Evolutionary conservation across 2,888 invertebrate species (phyloP).

Genomic region (Phorcus lineatus): DNA sequence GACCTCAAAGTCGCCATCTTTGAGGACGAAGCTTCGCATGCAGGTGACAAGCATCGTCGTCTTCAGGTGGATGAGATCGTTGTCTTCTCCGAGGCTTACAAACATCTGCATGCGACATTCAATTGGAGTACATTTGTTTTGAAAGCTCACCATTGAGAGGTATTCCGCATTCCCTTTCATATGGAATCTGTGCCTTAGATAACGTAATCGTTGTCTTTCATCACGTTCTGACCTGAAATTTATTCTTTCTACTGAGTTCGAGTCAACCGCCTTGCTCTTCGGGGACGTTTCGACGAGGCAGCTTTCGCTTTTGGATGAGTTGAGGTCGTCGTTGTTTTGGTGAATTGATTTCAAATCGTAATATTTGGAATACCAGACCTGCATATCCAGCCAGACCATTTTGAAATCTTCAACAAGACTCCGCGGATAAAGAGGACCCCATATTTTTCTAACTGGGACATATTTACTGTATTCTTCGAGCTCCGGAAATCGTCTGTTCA

Average conservation of each 20-base stretch:
- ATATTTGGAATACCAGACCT: constrained; percentile 34
- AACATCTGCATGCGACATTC: constrained; percentile 4
- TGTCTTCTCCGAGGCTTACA: neutral
- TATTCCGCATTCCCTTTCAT: constrained; percentile 25
- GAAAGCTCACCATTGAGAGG: neutral
- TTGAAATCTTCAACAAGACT: constrained; percentile 26
- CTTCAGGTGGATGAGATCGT: constrained; percentile 29
- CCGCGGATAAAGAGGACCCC: constrained; percentile 21
- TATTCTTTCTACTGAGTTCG: neutral
- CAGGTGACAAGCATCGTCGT: constrained; percentile 39
- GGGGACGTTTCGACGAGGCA: neutral
- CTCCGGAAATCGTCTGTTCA: neutral
- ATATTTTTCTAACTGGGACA: constrained; percentile 30
- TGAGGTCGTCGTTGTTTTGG: neutral
- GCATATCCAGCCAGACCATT: constrained; percentile 37
- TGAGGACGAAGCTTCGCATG: constrained; percentile 34
- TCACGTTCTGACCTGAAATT: neutral
- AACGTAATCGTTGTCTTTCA: neutral
- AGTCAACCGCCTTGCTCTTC: neutral
- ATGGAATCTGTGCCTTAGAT: neutral
- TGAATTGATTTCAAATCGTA: neutral
- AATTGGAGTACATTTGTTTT: neutral
- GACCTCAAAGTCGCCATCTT: constrained; percentile 36
- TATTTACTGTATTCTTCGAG: constrained; percentile 28
- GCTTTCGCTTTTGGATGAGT: neutral